These are phyloP conservation scores for Drosophila conformis DNA, from an alignment of 2,888 invertebrate genomes.

Conservation along the genomic window DNA sequence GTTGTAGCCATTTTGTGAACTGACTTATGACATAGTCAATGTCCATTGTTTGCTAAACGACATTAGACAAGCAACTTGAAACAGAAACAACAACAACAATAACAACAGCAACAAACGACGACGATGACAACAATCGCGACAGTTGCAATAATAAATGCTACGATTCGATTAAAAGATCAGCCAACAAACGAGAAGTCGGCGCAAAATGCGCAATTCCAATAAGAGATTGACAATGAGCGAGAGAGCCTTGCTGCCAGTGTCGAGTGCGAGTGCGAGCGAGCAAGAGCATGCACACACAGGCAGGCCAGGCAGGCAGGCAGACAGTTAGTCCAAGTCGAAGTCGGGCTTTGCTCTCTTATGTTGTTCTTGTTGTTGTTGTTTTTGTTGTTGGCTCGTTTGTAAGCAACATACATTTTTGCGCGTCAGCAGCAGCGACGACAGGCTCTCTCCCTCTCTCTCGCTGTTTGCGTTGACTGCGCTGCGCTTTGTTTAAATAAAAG, in stretches of 20 bases:
- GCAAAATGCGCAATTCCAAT: constrained; percentile 44
- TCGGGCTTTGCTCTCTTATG: constrained; percentile 49
- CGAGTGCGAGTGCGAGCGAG: constrained; percentile 18
- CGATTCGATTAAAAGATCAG: constrained; percentile 81
- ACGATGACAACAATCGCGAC: constrained; percentile 52
- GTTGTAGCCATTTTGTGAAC: constrained; percentile 62
- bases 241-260: constrained; percentile 13
- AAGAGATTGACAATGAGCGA: constrained; percentile 65
- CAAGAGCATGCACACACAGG: constrained; percentile 14
- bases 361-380: constrained; percentile 27
- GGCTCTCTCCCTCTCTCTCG: constrained; percentile 11
- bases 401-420: constrained; percentile 81
- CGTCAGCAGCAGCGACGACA: constrained; percentile 60
- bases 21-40: constrained; percentile 71
- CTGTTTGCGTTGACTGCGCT: constrained; percentile 40
- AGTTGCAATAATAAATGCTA: constrained; percentile 78
- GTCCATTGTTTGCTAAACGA: constrained; percentile 77
- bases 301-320: background rate
- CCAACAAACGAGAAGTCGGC: constrained; percentile 52
- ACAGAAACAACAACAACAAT: constrained; percentile 13
- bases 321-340: constrained; percentile 19
- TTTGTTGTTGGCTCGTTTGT: constrained; percentile 63
- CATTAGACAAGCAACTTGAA: constrained; percentile 67
- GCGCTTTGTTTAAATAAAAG: constrained; percentile 81
- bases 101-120: constrained; percentile 23